Conservation (phyloP, 2,113 vertebrate genomes). For the Sporophila hypoxantha region DNA sequence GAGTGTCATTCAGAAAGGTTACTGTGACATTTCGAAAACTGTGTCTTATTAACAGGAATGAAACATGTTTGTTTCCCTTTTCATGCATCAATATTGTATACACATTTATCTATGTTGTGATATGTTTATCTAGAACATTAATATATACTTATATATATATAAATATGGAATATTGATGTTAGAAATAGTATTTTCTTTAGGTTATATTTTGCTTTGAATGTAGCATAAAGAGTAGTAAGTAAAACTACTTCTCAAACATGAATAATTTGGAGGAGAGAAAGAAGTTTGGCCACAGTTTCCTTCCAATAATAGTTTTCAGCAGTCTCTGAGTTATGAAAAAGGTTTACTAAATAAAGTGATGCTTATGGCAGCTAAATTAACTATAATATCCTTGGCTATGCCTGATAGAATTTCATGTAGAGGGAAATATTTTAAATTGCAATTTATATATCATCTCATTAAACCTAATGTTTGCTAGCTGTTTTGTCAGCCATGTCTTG, state of each 20-base stretch:
- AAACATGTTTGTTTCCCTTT: constrained; percentile 16
- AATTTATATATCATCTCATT: not conserved
- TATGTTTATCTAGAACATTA: not conserved
- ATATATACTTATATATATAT: not conserved
- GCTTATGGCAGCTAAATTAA: not conserved
- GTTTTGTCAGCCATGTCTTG: not conserved
- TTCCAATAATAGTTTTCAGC: not conserved
- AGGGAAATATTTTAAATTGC: not conserved
- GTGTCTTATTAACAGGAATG: constrained; percentile 55
- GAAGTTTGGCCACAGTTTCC: not conserved
- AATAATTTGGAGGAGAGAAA: not conserved
- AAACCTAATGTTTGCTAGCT: not conserved
- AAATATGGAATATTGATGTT: not conserved
- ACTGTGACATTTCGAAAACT: constrained; percentile 66
- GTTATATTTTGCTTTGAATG: not conserved
- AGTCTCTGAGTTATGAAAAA: not conserved
- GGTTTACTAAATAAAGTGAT: not conserved
- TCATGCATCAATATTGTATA: not conserved
- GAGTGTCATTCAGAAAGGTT: constrained; percentile 66
- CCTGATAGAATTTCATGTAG: not conserved
- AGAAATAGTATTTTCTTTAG: not conserved
- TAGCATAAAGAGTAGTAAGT: not conserved
- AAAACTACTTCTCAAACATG: not conserved
- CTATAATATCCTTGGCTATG: not conserved
- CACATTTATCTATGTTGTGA: not conserved